Evolutionary conservation across 2,797 vertebrate genomes (phyloP), one percentile per base, ranked within the genome.

Genomic region (Squalus acanthias): DNA sequence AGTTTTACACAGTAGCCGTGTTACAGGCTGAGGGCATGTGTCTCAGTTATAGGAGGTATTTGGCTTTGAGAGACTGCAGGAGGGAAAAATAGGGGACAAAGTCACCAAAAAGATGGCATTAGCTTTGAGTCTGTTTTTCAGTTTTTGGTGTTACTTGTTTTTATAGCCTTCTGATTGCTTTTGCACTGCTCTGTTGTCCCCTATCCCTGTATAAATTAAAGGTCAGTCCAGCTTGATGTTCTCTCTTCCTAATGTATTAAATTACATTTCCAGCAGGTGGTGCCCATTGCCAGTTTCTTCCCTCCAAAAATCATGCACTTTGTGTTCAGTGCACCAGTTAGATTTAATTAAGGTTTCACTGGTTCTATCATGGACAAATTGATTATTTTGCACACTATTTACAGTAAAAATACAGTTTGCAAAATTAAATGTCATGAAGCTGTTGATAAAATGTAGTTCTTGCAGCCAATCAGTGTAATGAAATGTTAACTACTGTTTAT

Each of bases 211-310:
- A 7, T 22, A 8, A 85, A 50, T 39, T 20, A 46, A 7, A 79
- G n/a, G 39, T 74, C 15, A 46, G 39, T 85, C 82, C 39, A 24
- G 46, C 20, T 50, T 50, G 6, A 5, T 50, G 20, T 24, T 50
- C 10, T n/a, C 88, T 91, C 33, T 12, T 50, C 53, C 53, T 57
- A 2, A 57, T 65, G 57, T 92, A n/a, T 2, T 92, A 65, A n/a
- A 15, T 65, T 65, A 63, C 4, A n/a, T 63, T 92, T 92, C 89
- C 89, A 92, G 89, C 89, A 92, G 89, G 33, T 65, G 89, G 89
- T 65, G 53, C 53, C 60, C 33, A 65, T 15, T 15, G 33, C 29
- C 60, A 15, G 57, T 29, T 29, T 10, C 13, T 63, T 63, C 24
- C n/a, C 13, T 39, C 76, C 3, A 0, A 46, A 76, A 85, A 46